Conservation (phyloP, 2,113 vertebrate genomes). For the Neodon shergylaensis region DNA sequence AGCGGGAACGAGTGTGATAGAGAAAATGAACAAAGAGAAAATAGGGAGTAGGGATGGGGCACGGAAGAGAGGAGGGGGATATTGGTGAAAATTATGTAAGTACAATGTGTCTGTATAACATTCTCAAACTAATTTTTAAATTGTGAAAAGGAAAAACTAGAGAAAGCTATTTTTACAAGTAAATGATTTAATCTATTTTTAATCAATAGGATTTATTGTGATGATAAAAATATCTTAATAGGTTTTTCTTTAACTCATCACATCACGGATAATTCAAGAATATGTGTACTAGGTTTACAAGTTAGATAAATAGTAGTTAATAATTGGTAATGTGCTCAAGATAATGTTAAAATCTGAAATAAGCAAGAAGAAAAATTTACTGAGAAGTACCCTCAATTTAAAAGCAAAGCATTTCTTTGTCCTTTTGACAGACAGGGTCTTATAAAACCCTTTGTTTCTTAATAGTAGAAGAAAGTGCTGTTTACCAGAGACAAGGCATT, state of each 20-base stretch:
- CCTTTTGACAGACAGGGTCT: not conserved
- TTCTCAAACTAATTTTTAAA: not conserved
- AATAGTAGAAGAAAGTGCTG: not conserved
- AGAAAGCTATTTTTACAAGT: not conserved
- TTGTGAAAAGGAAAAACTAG: not conserved
- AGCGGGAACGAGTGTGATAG: not conserved
- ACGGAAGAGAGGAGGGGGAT: not conserved
- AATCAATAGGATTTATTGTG: not conserved
- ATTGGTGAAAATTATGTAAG: no score
- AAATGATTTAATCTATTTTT: not conserved
- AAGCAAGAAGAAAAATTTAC: not conserved
- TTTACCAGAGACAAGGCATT: not conserved
- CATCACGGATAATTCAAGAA: not conserved
- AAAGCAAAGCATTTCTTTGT: not conserved
- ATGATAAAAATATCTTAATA: conserved; percentile 5
- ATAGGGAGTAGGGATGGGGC: not conserved
- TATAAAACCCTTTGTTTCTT: not conserved
- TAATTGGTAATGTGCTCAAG: not conserved
- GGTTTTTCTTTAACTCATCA: not conserved
- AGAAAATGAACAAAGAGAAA: not conserved
- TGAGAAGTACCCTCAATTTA: not conserved
- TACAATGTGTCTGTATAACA: not conserved
- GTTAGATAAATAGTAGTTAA: not conserved
- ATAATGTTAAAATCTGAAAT: not conserved
- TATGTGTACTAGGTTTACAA: not conserved